Percentiles rank a stretch among this genome's conserved stretches.
Conservation (phyloP, 2,113 vertebrate species). For the Mustela lutreola region DNA sequence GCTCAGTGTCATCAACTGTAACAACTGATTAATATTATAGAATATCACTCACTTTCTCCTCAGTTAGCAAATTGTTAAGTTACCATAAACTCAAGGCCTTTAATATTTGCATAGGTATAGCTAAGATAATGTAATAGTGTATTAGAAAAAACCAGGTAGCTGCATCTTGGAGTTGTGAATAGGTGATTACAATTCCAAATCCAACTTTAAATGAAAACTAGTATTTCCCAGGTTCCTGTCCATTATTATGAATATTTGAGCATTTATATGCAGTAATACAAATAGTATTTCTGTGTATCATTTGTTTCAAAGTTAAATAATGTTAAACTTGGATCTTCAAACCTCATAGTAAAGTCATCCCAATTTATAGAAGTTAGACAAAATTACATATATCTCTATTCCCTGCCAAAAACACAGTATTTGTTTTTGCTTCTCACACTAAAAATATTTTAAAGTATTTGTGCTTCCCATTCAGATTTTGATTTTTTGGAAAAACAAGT, state of each 20-base stretch:
- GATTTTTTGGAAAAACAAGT: background rate
- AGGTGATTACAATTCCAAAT: constrained; percentile 37
- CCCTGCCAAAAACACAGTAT: background rate
- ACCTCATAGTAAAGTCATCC: background rate
- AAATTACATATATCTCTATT: constrained; percentile 20
- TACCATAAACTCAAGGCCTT: background rate
- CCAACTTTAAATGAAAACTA: constrained; percentile 53
- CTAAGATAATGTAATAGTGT: constrained; percentile 31
- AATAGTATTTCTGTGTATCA: constrained; percentile 41
- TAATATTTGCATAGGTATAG: constrained; percentile 31
- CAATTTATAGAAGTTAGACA: constrained; percentile 8
- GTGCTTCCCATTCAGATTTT: background rate
- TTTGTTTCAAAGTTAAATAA: constrained; percentile 64
- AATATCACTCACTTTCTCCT: constrained; percentile 2
- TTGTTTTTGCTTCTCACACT: constrained; percentile 32
- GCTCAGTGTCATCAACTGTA: constrained; percentile 6
- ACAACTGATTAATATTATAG: constrained; percentile 8
- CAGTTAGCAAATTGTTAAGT: constrained; percentile 37
- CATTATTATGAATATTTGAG: constrained; percentile 39
- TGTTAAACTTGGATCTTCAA: constrained; percentile 50
- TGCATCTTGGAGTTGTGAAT: constrained; percentile 36
- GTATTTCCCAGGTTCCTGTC: background rate
- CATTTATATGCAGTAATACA: constrained; percentile 23
- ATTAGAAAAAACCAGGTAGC: constrained; percentile 50
- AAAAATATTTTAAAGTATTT: constrained; percentile 48